These are phyloP conservation scores for Urocynchramus pylzowi DNA, from an alignment of 2,113 vertebrate genomes.

Conservation along the genomic window DNA sequence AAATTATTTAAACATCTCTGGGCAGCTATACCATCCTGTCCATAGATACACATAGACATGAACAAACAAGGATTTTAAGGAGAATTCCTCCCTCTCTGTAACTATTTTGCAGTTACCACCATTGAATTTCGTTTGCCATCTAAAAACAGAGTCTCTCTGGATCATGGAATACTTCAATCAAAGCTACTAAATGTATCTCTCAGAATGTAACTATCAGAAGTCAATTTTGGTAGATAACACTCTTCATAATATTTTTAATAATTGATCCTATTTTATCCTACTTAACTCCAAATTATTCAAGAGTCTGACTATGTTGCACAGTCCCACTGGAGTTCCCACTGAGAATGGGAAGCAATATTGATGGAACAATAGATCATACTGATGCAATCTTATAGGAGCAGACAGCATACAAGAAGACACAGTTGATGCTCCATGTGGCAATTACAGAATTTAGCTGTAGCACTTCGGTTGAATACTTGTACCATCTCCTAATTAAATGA, in stretches of 20 bases:
- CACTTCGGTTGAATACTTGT: slow-evolving; percentile 30
- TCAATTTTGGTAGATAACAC: not conserved
- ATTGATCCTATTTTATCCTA: not conserved
- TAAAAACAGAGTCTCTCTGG: not conserved
- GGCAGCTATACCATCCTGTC: not conserved
- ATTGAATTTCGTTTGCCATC: not conserved
- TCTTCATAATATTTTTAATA: not conserved
- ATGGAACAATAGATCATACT: not conserved
- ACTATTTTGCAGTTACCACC: not conserved
- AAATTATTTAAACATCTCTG: not conserved
- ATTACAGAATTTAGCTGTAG: slow-evolving; percentile 51
- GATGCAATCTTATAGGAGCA: slow-evolving; percentile 15
- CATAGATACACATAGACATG: not conserved
- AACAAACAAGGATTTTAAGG: not conserved
- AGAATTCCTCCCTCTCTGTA: not conserved
- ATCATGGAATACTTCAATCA: not conserved
- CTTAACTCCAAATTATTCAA: not conserved
- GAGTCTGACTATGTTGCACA: not conserved
- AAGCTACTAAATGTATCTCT: not conserved
- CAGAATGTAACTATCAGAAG: not conserved
- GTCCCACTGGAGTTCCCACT: not conserved
- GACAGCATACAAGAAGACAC: slow-evolving; percentile 33
- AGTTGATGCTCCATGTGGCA: slow-evolving; percentile 57
- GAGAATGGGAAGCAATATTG: slow-evolving; percentile 6
- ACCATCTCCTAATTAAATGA: slow-evolving; percentile 57